Evolutionary conservation across 2,797 vertebrate genomes (phyloP).

Genomic region (Silurus aristotelis): DNA sequence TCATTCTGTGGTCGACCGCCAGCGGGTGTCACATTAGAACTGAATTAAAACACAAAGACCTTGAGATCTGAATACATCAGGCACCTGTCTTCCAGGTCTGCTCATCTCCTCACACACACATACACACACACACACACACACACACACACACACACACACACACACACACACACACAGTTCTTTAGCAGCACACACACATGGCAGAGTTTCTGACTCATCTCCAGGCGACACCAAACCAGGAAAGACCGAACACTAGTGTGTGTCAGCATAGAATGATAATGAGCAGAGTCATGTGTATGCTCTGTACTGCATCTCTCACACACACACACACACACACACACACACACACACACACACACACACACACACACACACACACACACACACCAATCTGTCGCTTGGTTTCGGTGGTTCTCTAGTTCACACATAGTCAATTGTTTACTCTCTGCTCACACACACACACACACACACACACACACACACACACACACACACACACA

Average conservation of each 20-base stretch:
- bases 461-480: not conserved
- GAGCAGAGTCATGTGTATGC: constrained; percentile 34
- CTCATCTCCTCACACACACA: constrained; percentile 2
- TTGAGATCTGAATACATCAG: constrained; percentile 43
- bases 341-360: not conserved
- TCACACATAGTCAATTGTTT: constrained; percentile 19
- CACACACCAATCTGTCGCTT: constrained; percentile 9
- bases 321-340: not conserved
- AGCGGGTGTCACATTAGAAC: constrained; percentile 19
- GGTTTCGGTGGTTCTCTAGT: not conserved
- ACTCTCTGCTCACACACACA: not conserved
- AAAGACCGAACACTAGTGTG: constrained; percentile 48
- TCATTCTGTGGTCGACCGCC: not conserved
- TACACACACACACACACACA: constrained; percentile 36
- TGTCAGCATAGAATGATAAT: constrained; percentile 48
- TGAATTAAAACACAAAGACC: constrained; percentile 40
- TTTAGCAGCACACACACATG: constrained; percentile 39
- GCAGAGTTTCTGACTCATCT: constrained; percentile 48
- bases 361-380: not conserved
- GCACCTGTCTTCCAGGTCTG: constrained; percentile 37
- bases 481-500: not conserved
- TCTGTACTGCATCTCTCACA: not conserved
- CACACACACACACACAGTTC: constrained; percentile 31
- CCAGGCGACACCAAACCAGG: constrained; percentile 41
- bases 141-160: constrained; percentile 37